These are phyloP conservation scores for Sapayoa aenigma DNA, from an alignment of 2,113 vertebrate species.

Conservation along the genomic window DNA sequence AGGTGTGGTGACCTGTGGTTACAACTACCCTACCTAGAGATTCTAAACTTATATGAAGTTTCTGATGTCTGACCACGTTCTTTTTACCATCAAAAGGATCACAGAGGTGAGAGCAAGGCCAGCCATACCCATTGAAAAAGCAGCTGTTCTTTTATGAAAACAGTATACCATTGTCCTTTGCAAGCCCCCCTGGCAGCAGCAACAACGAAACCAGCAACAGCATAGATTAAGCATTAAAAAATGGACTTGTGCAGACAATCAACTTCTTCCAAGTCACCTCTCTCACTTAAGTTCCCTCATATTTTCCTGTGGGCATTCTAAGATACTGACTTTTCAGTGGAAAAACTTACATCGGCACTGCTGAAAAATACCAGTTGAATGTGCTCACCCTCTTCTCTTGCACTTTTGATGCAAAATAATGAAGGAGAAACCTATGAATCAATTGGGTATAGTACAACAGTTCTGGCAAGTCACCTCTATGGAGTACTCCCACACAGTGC, in stretches of 20 bases:
- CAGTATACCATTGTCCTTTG: constrained; percentile 15
- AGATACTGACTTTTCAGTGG: neutral
- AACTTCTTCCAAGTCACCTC: neutral
- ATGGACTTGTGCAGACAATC: neutral
- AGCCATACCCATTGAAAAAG: neutral
- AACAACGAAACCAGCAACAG: neutral
- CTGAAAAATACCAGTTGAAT: neutral
- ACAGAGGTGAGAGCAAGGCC: neutral
- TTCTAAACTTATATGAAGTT: neutral
- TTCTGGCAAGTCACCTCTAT: neutral
- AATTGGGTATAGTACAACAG: neutral
- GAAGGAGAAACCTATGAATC: neutral
- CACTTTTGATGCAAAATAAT: neutral
- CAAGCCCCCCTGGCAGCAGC: neutral
- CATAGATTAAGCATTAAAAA: neutral
- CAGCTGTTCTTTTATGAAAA: neutral
- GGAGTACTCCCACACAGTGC: rapidly evolving
- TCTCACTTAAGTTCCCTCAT: neutral
- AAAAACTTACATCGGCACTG: neutral
- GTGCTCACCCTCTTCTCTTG: neutral
- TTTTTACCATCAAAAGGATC: neutral
- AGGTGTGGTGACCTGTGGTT: neutral
- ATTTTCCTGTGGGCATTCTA: neutral
- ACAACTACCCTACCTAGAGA: neutral
- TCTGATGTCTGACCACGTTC: neutral